Base-by-base conservation (phyloP, 2,797 vertebrate genomes). In the Chaetodon trifasciatus region DNA sequence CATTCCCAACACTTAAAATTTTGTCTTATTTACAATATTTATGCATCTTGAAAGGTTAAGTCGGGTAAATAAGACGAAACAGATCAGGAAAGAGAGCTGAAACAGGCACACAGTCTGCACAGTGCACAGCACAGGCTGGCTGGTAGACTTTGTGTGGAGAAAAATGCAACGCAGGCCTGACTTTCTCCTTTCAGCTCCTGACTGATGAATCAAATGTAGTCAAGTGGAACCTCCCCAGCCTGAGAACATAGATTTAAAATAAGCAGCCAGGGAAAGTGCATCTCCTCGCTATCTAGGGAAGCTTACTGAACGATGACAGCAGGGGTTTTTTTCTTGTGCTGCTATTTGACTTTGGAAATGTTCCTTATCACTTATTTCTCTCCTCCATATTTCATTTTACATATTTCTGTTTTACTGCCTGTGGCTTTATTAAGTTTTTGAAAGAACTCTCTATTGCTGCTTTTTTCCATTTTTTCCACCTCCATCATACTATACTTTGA, bases 161-260 rank as follows among this genome's bases (percentile, higher is more conserved):
- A 74, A 58, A 60, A 60, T 46, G 35, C 74, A 37, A 70, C 35
- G 11, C 63, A 70, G 37, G 4, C 35, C 57, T 50, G 60, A 76
- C 61, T 81, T 46, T 65, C 66, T 86, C 78, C 73, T 83, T 82
- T 83, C 78, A 86, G 65, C 73, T 79, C 67, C 35, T 63, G 79
- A 85, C 70, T 86, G 85, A 89, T 80, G 66, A 85, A 89, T 90
- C 80, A 85, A 86, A 83, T 17, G 65, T 66, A 84, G 87, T 86
- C 64, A 86, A 79, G 87, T 82, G 79, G 77, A 91, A 90, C 69
- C 52, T 83, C 68, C 1, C 13, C 52, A 79, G 70, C 55, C 77
- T 61, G 73, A 78, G 77, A 86, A 79, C 75, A 84, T 32, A 79
- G 74, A 92, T 92, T 86, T 76, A 79, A 86, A 73, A 88, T 76